Evolutionary conservation across 2,888 invertebrate species (phyloP).

Genomic region (Tachystola acroxantha): DNA sequence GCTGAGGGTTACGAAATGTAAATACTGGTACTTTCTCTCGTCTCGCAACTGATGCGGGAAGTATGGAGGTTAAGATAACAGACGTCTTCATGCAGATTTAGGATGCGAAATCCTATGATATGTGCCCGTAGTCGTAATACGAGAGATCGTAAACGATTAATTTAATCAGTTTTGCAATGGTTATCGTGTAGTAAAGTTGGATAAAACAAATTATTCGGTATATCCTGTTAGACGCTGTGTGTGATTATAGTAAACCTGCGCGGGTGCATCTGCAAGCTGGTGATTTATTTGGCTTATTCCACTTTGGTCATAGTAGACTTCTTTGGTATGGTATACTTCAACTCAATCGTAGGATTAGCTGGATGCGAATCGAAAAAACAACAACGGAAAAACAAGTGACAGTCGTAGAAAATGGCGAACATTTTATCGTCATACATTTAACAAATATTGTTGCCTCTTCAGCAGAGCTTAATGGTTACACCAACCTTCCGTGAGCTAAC

Average conservation of each 20-base stretch:
- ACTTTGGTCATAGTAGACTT: too few relatives aligned
- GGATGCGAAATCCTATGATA: constrained; percentile 37
- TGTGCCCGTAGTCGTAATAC: constrained; percentile 10
- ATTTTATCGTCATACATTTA: too few relatives aligned
- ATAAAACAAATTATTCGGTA: background rate
- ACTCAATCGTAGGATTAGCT: too few relatives aligned
- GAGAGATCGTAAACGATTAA: constrained; percentile 15
- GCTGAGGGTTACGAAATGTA: constrained; percentile 55
- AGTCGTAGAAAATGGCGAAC: too few relatives aligned
- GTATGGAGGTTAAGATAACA: constrained; percentile 74
- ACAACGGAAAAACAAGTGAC: too few relatives aligned
- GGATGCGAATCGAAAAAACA: too few relatives aligned
- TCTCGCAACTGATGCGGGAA: constrained; percentile 56
- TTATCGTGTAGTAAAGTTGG: constrained; percentile 1
- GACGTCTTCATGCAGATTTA: constrained; percentile 44
- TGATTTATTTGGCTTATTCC: too few relatives aligned
- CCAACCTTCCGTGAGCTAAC: too few relatives aligned
- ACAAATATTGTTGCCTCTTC: too few relatives aligned
- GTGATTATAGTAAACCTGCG: background rate
- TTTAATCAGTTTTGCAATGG: constrained; percentile 22
- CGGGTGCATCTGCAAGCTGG: too few relatives aligned
- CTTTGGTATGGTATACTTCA: too few relatives aligned
- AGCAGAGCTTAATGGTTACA: too few relatives aligned
- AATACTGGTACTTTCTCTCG: constrained; percentile 59
- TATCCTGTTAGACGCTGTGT: background rate